Conservation (phyloP, 64 coral and sea anemone genomes). For the Porites lutea region DNA sequence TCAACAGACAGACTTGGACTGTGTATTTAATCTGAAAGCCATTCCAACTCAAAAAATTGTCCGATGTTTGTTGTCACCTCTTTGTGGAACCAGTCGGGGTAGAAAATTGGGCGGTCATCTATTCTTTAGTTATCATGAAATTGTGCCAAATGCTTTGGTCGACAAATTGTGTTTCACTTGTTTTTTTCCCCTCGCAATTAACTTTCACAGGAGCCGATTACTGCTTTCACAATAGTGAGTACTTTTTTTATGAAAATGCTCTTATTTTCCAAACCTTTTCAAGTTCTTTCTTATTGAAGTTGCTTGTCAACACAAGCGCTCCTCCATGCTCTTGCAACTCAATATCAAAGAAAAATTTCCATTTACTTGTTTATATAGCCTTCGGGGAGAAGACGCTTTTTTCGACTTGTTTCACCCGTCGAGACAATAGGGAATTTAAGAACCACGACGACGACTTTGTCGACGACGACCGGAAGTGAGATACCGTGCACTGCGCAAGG, state of each 20-base stretch:
- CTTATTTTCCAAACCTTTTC: background rate
- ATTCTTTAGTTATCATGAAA: background rate
- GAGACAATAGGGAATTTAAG: too few relatives aligned
- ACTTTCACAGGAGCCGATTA: too few relatives aligned
- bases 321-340: background rate
- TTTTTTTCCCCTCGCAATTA: background rate
- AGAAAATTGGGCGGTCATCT: background rate
- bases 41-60: too few relatives aligned
- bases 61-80: background rate
- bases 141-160: background rate
- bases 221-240: background rate
- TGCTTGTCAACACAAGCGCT: background rate
- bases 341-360: conserved; percentile 21
- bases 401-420: too few relatives aligned
- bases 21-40: too few relatives aligned
- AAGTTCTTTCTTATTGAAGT: background rate
- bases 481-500: too few relatives aligned
- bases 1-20: too few relatives aligned
- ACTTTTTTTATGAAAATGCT: background rate
- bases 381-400: too few relatives aligned
- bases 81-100: background rate
- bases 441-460: too few relatives aligned
- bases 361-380: conserved; percentile 2
- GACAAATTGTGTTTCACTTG: background rate
- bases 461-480: too few relatives aligned